These are phyloP conservation scores for Anguilla marmorata DNA, from an alignment of 2,797 vertebrate species.

Conservation along the genomic window DNA sequence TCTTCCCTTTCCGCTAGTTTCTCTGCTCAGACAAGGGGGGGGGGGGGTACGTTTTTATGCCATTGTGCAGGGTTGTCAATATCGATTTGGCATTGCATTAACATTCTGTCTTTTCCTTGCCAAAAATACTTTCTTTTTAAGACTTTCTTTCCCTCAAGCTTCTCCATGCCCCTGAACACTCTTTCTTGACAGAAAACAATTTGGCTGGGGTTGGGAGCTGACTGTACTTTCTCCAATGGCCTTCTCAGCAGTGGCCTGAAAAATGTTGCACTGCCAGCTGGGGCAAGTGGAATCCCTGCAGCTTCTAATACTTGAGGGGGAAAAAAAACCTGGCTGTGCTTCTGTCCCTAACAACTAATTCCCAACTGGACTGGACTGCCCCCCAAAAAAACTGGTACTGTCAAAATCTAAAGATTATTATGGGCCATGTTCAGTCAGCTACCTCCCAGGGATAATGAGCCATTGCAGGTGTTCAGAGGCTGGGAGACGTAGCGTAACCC, in stretches of 20 bases:
- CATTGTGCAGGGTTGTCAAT: not conserved
- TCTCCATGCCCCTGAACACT: conserved; percentile 3
- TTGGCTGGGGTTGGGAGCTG: conserved; percentile 2
- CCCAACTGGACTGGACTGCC: not conserved
- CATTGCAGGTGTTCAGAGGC: not conserved
- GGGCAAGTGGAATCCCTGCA: not conserved
- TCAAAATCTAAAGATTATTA: not conserved
- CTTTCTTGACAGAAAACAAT: conserved; percentile 20
- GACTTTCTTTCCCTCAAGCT: not conserved
- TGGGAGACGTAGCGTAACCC: not conserved
- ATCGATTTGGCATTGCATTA: conserved; percentile 25
- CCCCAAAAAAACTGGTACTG: not conserved
- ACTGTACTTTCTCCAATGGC: not conserved
- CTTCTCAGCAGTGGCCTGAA: not conserved
- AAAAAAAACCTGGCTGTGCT: not conserved
- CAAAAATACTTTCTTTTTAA: not conserved
- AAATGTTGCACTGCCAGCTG: not conserved
- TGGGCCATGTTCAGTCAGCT: not conserved
- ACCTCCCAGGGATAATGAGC: not conserved
- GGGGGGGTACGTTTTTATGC: not conserved
- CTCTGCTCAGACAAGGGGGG: not conserved
- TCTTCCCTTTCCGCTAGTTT: not conserved
- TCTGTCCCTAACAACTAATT: not conserved
- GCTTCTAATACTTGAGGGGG: not conserved
- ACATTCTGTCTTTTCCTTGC: conserved; percentile 14